Base-by-base conservation (phyloP, 1,140 invertebrate species). In the Sitophilus oryzae region DNA sequence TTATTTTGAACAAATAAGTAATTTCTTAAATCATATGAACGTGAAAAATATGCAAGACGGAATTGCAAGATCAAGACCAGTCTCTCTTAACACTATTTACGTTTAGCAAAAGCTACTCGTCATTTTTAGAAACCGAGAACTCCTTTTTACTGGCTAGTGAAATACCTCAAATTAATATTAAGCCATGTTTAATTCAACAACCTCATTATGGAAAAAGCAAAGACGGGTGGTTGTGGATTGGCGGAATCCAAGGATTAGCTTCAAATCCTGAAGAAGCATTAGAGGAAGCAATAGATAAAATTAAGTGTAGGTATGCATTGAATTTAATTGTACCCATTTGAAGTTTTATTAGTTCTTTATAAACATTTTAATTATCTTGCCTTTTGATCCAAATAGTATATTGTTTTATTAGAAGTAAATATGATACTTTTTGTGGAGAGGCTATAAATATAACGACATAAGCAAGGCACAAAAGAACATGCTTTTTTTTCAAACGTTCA, bases 161-260 rank as follows among this genome's bases (percentile, higher is more conserved):
- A 34, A 18, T 53, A 37, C 41, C 52, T 40, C 30, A 46, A 15
- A 30, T 30, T 30, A 53, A 53, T 34, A n/a, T 43, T 22, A 49
- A 56, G 22, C 50, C 34, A 10, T 11, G 23, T 14, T 2, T 60
- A 15, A 22, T 42, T 11, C 60, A 61, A 38, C 22, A 49, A 35
- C 35, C 37, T 4, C 50, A 41, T 10, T 51, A 23, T 20, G 52
- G 38, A 3, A 23, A 22, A n/a, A 62, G 53, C 76, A 72, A 72
- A 75, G 78, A 80, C 40, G 88, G 88, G 34, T 91, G 88, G 88
- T 80, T 82, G 69, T 91, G 86, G 80, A 81, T 91, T 53, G 84
- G 85, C 15, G 86, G 86, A 35, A 80, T 91, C 37, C 77, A 82
- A 53, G 87, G 80, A 14, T 72, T 76, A 19, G 59, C 60, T 21